Conservation (phyloP, 1,140 invertebrate species). For the Ceratina japonica region DNA sequence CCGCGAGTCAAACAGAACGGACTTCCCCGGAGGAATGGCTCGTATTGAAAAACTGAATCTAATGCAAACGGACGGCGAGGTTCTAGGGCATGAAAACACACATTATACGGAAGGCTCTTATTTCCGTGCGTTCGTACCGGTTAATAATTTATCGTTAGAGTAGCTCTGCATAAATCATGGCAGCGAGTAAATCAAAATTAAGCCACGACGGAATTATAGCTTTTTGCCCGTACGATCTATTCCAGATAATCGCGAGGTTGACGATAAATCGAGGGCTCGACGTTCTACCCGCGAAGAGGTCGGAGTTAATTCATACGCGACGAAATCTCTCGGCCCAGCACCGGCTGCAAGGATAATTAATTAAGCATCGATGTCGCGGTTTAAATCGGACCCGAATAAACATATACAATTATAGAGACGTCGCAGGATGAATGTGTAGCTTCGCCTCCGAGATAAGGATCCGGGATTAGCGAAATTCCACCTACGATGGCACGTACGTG, state of each 20-base stretch:
- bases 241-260: background rate
- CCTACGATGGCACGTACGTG: background rate
- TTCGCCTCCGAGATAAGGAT: conserved; percentile 33
- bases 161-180: background rate
- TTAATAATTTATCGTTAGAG: conserved; percentile 19
- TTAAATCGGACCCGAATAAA: background rate
- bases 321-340: background rate
- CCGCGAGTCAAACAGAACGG: background rate
- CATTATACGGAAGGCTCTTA: background rate
- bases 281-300: background rate
- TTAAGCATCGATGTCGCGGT: background rate
- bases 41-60: background rate
- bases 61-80: background rate
- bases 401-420: background rate
- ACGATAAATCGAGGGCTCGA: background rate
- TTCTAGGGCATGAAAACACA: background rate
- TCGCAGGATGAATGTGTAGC: background rate
- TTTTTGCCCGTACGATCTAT: background rate
- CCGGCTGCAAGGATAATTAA: conserved; percentile 3
- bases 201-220: background rate
- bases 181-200: background rate
- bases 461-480: conserved; percentile 22
- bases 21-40: background rate
- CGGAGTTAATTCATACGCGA: background rate
- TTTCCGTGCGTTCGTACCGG: background rate